Evolutionary conservation across 2,797 vertebrate species (phyloP), one percentile per base, ranked within the genome.

Genomic region (Pseudomugil tenellus): DNA sequence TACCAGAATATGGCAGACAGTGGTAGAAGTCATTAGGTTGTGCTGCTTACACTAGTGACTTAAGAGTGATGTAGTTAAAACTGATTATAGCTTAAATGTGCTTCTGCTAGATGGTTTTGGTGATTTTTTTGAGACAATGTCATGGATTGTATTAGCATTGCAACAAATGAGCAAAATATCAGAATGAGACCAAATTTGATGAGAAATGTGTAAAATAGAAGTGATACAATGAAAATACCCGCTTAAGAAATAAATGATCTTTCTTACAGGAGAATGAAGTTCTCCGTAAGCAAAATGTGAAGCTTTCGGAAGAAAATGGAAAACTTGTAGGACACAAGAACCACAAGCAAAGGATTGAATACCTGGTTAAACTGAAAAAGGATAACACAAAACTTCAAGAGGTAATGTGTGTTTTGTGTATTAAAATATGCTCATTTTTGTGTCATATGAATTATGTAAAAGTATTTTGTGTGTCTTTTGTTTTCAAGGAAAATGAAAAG

Each of bases 281-380:
- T 84, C 91, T 98, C 72, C 95, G 93, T 77, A 96, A 95, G 76
- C 97, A 97, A 77, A 94, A 97, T 43, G 81, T 93, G 7, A 83
- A 78, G 66, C 94, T 99, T 25, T 94, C 96, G 0, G 96, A 97
- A 84, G 98, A 99, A 89, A 99, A 99, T 0, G 98, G 97, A 13
- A 99, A 97, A 79, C 87, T 99, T 70, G 91, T 97, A 21, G 98
- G 98, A 59, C 98, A 99, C 79, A 96, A 95, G 89, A 99, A 99
- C 84, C 92, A 95, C 41, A 96, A 96, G 74, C 98, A 99, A 92
- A 97, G 94, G 93, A 99, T 99, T 67, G 97, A 98, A 58, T 97
- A 99, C 64, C 91, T 99, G 58, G 96, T 99, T 32, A 96, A 96
- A 72, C 89, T 99, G 62, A 98, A 99, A 89, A 98, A 95, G 81